phyloP scores from a whole-genome alignment of 2,888 invertebrate species.

The Teinopalpus imperialis region DNA sequence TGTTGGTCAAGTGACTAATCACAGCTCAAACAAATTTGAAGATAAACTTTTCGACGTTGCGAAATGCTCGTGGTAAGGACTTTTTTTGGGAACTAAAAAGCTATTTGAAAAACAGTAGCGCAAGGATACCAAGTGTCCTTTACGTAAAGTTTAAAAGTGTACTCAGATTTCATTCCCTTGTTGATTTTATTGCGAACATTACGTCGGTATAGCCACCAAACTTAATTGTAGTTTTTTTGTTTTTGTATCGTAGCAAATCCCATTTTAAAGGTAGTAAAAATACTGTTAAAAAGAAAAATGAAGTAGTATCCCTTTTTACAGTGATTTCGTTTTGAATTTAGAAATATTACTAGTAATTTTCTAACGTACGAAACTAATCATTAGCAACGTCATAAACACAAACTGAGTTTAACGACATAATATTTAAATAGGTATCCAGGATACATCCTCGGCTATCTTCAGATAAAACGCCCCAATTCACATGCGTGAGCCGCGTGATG shows the following conservation, averaged over 20 bases:
- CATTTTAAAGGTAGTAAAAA: too few species aligned
- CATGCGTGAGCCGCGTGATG: conserved; percentile 80
- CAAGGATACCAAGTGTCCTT: conserved; percentile 27
- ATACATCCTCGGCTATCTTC: conserved; percentile 73
- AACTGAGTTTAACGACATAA: conserved; percentile 67
- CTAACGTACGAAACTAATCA: conserved; percentile 29
- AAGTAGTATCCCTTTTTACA: too few species aligned
- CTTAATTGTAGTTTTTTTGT: conserved; percentile 9
- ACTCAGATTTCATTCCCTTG: conserved; percentile 9
- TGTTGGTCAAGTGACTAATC: conserved; percentile 23
- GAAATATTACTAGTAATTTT: not conserved
- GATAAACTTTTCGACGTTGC: conserved; percentile 20
- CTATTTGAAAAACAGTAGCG: conserved; percentile 20
- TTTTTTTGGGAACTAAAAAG: conserved; percentile 24
- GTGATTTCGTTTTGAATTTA: too few species aligned
- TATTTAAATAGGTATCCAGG: conserved; percentile 73
- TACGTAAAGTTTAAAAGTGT: conserved; percentile 22
- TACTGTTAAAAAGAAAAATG: too few species aligned
- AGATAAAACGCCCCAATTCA: conserved; percentile 81
- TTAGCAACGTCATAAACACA: conserved; percentile 40
- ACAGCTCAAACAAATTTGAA: conserved; percentile 21
- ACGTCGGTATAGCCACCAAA: conserved; percentile 13
- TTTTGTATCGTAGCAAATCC: not conserved
- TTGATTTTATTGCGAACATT: conserved; percentile 23
- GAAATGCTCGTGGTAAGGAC: conserved; percentile 14